Base-by-base conservation (phyloP, 2,888 invertebrate genomes). In the Leptura quadrifasciata region DNA sequence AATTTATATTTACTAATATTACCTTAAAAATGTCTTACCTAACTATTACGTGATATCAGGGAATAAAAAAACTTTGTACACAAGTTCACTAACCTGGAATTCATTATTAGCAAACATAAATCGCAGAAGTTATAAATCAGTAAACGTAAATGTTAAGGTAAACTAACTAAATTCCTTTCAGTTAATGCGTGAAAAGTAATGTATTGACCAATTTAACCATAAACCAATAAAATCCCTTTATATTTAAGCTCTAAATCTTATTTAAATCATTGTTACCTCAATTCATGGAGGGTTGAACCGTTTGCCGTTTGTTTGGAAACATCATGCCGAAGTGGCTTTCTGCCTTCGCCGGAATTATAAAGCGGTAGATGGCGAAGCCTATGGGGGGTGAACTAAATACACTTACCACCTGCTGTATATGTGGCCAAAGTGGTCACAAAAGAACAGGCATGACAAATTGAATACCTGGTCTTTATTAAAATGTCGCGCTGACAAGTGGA, bases 201-300 rank as follows among this genome's bases (percentile, higher is more conserved):
- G 76, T 72, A 73, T 70, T 61, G 72, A 35, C 60, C 77, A 76
- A 81, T 81, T 79, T 79, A 76, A 76, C 78, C 80, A 77, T 81
- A 81, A 81, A 79, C 72, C 69, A 68, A 79, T 80, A 75, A 79
- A 71, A 0, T 35, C 12, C 18, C 31, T 54, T 21, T 52, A 21
- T n/a, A 65, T 61, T 71, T 61, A 71, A 79, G 75, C 76, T 63
- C 63, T 67, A 73, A 76, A 78, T 68, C 72, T 65, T 27, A 61
- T 76, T 69, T 55, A 35, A 74, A 75, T 73, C 74, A 72, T 74
- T 75, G 70, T 75, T 55, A 68, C 52, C 61, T 60, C 71, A 70
- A 39, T 39, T 39, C 31, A 17, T 57, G 24, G 47, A 65, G 76
- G 79, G 80, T 75, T 77, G 68, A 64, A 64, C 73, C 72, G 61